Conservation (phyloP, 2,113 vertebrate genomes). For the Alces alces region DNA sequence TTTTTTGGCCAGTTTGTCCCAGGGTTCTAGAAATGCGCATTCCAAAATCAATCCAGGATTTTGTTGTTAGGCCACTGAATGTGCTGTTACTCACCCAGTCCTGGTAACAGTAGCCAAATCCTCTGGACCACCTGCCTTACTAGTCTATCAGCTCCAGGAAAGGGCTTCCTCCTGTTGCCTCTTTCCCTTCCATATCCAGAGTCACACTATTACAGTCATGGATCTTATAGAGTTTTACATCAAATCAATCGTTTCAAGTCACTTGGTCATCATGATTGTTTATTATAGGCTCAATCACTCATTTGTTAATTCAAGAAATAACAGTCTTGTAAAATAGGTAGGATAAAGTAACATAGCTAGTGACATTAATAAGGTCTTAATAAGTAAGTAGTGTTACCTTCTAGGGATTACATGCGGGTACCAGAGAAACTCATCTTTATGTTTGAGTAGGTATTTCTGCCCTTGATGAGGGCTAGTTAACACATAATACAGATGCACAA, state of each 20-base stretch:
- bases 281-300: neutral
- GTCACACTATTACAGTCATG: neutral
- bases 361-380: neutral
- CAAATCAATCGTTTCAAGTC: neutral
- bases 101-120: neutral
- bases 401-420: neutral
- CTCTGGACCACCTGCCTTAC: neutral
- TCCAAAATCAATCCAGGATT: neutral
- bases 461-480: neutral
- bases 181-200: neutral
- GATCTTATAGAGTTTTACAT: neutral
- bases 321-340: neutral
- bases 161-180: fast-evolving
- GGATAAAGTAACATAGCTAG: neutral
- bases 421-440: neutral
- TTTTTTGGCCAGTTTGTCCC: neutral
- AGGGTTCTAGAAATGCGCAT: neutral
- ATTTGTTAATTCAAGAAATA: neutral
- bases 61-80: neutral
- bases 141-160: neutral
- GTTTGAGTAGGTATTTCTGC: neutral
- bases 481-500: neutral
- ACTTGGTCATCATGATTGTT: neutral
- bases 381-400: neutral
- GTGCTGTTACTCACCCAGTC: neutral